Conservation (phyloP, 1,140 invertebrate genomes). For the Drosophila bipectinata region DNA sequence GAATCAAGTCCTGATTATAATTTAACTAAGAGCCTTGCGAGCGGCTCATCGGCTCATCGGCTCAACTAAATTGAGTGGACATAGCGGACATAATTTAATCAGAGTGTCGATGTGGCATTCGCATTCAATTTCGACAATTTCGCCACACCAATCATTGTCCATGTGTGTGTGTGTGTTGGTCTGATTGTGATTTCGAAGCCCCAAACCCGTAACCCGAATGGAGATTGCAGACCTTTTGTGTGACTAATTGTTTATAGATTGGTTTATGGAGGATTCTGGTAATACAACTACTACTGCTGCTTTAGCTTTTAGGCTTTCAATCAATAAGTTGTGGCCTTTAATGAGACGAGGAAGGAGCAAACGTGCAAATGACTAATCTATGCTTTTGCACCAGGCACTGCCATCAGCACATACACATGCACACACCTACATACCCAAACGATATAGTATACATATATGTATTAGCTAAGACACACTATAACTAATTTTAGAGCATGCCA, state of each 20-base stretch:
- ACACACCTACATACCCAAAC: slow-evolving; percentile 2
- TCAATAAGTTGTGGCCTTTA: slow-evolving; percentile 2
- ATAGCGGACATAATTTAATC: slow-evolving; percentile 25
- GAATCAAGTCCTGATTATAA: slow-evolving; percentile 13
- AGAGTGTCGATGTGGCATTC: slow-evolving; percentile 23
- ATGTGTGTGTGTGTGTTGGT: background rate
- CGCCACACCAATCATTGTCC: background rate
- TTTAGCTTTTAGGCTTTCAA: background rate
- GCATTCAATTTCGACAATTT: slow-evolving; percentile 9
- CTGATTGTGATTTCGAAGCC: slow-evolving; percentile 11
- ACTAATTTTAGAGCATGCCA: slow-evolving; percentile 25
- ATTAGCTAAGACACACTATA: background rate
- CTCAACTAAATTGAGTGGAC: background rate
- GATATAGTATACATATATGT: slow-evolving; percentile 14
- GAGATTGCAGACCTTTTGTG: slow-evolving; percentile 12
- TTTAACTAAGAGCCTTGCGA: slow-evolving; percentile 10
- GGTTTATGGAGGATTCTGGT: background rate
- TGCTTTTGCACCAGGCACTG: slow-evolving; percentile 30
- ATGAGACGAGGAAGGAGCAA: background rate
- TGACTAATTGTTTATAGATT: slow-evolving; percentile 36
- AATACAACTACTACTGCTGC: slow-evolving; percentile 1
- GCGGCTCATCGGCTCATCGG: slow-evolving; percentile 16
- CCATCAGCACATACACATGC: slow-evolving; percentile 27
- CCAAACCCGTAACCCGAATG: slow-evolving; percentile 5
- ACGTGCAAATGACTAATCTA: slow-evolving; percentile 26